Percentiles rank a stretch among this genome's conserved stretches.
phyloP scores from a whole-genome alignment of 2,113 vertebrate species.

The Balaenoptera acutorostrata region DNA sequence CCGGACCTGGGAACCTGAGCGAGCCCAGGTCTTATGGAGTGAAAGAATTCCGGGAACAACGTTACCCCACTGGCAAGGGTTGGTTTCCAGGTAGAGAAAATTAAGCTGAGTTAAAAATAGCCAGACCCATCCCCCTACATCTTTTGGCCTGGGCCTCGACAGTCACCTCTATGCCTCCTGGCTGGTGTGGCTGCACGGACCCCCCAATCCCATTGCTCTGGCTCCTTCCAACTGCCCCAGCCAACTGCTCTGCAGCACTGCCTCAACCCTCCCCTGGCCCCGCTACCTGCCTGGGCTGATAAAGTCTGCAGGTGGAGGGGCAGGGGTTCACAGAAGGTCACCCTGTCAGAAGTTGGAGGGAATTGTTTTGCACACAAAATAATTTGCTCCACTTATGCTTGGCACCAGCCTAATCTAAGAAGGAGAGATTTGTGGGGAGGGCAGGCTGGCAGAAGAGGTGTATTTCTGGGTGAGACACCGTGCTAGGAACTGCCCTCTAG shows the following conservation, averaged over 20 bases:
- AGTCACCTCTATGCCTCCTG: neutral
- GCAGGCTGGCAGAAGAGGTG: neutral
- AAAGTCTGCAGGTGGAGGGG: neutral
- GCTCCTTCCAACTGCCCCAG: neutral
- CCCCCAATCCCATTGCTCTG: neutral
- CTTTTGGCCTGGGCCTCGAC: neutral
- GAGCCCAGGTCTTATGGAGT: conserved; percentile 8
- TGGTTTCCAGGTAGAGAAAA: conserved; percentile 67
- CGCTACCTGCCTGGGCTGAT: neutral
- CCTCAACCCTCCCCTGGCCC: neutral
- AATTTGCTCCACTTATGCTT: neutral
- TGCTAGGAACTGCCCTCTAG: neutral
- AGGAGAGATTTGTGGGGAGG: neutral
- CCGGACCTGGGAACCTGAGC: conserved; percentile 32
- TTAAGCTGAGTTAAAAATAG: conserved; percentile 61
- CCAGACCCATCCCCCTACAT: neutral
- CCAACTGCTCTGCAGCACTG: neutral
- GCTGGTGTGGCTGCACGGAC: neutral
- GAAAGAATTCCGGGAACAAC: conserved; percentile 37
- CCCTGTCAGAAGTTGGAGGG: neutral
- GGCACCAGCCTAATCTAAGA: neutral
- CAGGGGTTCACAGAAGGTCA: neutral
- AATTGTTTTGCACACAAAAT: neutral
- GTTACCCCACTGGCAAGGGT: neutral
- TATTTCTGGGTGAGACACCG: neutral